Percentiles rank a stretch among this genome's conserved stretches.
Evolutionary conservation across 2,113 vertebrate genomes (phyloP).

Genomic region (Chiloscyllium plagiosum): DNA sequence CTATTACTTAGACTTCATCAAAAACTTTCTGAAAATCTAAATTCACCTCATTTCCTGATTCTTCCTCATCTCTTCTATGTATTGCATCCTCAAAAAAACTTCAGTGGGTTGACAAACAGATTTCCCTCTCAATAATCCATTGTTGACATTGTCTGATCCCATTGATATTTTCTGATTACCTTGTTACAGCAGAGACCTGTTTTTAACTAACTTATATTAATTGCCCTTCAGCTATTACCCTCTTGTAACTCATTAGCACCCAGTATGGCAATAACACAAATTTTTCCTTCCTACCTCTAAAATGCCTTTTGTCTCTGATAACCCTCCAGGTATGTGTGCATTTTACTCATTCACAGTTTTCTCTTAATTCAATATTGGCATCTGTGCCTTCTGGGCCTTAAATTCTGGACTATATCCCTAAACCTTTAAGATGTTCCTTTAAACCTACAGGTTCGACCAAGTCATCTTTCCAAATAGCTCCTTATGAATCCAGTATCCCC

Average conservation of each 20-base stretch:
- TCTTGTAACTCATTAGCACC: neutral
- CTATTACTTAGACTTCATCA: too few relatives aligned
- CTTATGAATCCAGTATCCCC: too few relatives aligned
- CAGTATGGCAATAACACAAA: neutral
- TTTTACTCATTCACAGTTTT: neutral
- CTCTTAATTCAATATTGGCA: neutral
- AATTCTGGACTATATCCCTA: neutral
- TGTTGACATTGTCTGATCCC: too few relatives aligned
- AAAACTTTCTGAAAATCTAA: too few relatives aligned
- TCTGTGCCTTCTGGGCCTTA: neutral
- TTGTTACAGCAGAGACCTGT: too few relatives aligned
- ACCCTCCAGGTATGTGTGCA: neutral
- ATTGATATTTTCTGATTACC: too few relatives aligned
- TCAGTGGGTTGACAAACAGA: too few relatives aligned
- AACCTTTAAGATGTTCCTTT: neutral
- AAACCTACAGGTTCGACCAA: neutral
- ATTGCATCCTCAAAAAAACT: too few relatives aligned
- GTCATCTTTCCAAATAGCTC: neutral
- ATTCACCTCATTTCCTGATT: too few relatives aligned
- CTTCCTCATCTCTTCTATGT: too few relatives aligned
- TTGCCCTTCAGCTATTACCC: neutral
- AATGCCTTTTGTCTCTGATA: neutral
- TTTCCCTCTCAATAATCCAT: too few relatives aligned
- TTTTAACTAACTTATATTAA: neutral
- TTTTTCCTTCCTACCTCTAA: neutral